Evolutionary conservation across 2,797 vertebrate genomes (phyloP).

Genomic region (Petrocephalus sullivani): DNA sequence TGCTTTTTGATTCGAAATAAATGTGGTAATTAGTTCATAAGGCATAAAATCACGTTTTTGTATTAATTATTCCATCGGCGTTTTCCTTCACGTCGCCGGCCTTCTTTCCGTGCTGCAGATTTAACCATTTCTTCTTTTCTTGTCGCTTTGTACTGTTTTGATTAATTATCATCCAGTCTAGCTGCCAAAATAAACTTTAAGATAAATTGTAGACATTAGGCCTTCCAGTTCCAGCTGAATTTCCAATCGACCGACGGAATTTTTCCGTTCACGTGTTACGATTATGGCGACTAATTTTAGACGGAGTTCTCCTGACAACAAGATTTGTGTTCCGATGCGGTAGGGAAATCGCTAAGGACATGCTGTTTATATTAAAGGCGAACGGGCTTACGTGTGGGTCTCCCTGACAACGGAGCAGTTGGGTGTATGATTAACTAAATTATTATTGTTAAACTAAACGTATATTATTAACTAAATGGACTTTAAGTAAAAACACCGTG

Average conservation of each 20-base stretch:
- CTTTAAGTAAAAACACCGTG: neutral
- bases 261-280: neutral
- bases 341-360: neutral
- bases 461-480: neutral
- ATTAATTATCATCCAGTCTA: constrained; percentile 11
- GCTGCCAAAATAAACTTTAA: constrained; percentile 15
- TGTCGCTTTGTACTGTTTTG: neutral
- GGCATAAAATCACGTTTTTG: constrained; percentile 48
- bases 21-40: constrained; percentile 65
- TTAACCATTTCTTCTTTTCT: constrained; percentile 26
- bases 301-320: constrained; percentile 10
- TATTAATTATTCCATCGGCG: constrained; percentile 66
- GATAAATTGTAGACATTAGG: constrained; percentile 14
- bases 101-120: constrained; percentile 26
- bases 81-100: constrained; percentile 29
- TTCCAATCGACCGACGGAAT: neutral
- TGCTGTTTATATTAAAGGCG: constrained; percentile 6
- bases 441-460: neutral
- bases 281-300: neutral
- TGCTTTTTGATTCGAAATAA: constrained; percentile 66
- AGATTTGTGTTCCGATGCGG: constrained; percentile 15
- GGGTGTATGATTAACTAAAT: constrained; percentile 1
- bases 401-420: neutral
- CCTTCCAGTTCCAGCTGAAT: constrained; percentile 9
- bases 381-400: neutral